Evolutionary conservation across 2,888 invertebrate species (phyloP).

Genomic region (Melikaiella ostensackeni): DNA sequence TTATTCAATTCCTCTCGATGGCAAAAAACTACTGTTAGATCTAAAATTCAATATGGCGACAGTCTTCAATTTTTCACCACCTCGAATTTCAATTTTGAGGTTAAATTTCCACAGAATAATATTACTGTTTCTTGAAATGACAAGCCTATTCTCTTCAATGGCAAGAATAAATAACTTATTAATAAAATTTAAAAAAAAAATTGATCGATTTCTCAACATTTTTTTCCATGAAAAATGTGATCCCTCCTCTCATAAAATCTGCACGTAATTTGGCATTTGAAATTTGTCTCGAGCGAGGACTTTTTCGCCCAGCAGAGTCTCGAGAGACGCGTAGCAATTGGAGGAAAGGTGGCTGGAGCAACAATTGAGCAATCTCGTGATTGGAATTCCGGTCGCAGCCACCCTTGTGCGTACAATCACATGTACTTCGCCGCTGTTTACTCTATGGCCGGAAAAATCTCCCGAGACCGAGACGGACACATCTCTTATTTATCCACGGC

Average conservation of each 20-base stretch:
- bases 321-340: conserved; percentile 18
- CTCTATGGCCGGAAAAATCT: conserved; percentile 62
- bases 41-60: background rate
- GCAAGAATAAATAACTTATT: background rate
- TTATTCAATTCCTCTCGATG: background rate
- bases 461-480: conserved; percentile 56
- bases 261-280: conserved; percentile 51
- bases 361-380: conserved; percentile 76
- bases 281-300: conserved; percentile 50
- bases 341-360: conserved; percentile 54
- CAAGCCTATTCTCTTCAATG: background rate
- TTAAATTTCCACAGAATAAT: background rate
- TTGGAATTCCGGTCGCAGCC: conserved; percentile 63
- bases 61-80: background rate
- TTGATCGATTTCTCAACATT: background rate
- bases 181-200: background rate
- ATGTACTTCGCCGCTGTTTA: conserved; percentile 59
- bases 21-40: background rate
- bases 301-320: conserved; percentile 37
- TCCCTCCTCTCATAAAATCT: conserved; percentile 2
- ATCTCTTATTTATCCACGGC: conserved; percentile 58
- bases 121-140: background rate
- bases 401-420: conserved; percentile 56
- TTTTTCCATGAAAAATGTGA: background rate
- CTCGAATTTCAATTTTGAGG: background rate